Conservation (phyloP, 35 echinoderm and acorn worm genomes). For the Acanthaster planci region DNA sequence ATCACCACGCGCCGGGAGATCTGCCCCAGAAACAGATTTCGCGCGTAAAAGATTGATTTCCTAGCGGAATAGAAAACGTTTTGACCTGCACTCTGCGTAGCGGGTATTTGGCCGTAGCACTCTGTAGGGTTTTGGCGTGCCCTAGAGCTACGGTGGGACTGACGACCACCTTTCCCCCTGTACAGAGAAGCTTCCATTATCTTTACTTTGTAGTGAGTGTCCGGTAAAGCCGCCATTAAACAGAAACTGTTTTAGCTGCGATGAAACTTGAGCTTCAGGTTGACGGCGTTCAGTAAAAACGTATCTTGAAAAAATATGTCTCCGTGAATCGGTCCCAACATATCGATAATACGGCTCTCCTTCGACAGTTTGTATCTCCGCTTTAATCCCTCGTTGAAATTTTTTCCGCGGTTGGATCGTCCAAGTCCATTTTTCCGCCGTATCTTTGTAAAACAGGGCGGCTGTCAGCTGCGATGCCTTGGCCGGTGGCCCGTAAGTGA, state of each 20-base stretch:
- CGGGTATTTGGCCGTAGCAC: constrained; percentile 37
- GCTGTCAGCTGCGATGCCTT: constrained; percentile 45
- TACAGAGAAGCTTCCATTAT: constrained; percentile 29
- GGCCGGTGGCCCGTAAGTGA: constrained; percentile 43
- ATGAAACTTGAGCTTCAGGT: constrained; percentile 52
- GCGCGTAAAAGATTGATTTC: constrained; percentile 48
- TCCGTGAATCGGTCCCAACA: constrained; percentile 59
- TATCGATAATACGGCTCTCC: constrained; percentile 22
- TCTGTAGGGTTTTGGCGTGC: constrained; percentile 42
- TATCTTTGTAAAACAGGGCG: constrained; percentile 51
- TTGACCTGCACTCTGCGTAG: constrained; percentile 42
- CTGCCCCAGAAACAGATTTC: constrained; percentile 60
- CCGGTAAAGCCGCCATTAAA: constrained; percentile 38
- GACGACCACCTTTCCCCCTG: not conserved
- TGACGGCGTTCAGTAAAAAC: constrained; percentile 45
- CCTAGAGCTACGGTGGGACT: constrained; percentile 41
- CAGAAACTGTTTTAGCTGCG: constrained; percentile 44
- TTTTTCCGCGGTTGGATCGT: constrained; percentile 1
- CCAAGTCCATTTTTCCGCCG: constrained; percentile 38
- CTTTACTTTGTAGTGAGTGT: constrained; percentile 39
- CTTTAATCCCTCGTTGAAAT: not conserved
- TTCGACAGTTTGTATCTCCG: not conserved
- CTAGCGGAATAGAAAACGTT: constrained; percentile 48
- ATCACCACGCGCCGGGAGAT: constrained; percentile 29
- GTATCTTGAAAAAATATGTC: constrained; percentile 76